A percentile compares a stretch with the other conserved stretches of the same genome.
These are phyloP conservation scores for Apocrypta bakeri DNA, from an alignment of 1,140 invertebrate species.

Conservation along the genomic window DNA sequence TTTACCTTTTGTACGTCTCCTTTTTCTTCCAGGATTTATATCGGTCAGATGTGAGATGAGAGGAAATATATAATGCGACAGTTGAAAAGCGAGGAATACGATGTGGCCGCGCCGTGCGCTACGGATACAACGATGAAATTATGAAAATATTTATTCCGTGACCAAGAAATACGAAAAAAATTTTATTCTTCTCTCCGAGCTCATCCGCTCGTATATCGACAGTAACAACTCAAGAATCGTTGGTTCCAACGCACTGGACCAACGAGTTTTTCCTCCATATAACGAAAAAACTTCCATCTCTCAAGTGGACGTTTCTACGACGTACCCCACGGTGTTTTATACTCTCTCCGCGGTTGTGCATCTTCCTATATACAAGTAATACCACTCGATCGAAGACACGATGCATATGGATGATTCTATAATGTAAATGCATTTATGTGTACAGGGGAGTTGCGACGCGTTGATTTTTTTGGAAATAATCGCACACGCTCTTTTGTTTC, in stretches of 20 bases:
- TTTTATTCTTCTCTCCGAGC: too few species aligned
- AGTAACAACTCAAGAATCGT: too few species aligned
- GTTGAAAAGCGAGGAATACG: not conserved
- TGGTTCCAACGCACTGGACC: too few species aligned
- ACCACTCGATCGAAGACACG: not conserved
- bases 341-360: not conserved
- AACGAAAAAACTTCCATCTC: not conserved
- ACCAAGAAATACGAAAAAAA: too few species aligned
- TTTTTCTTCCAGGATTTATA: slow-evolving; percentile 29
- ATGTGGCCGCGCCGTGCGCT: too few species aligned
- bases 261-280: not conserved
- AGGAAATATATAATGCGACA: not conserved
- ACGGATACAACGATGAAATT: too few species aligned
- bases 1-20: not conserved
- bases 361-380: not conserved
- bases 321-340: not conserved
- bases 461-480: not conserved
- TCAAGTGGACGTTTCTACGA: too few species aligned
- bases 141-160: too few species aligned
- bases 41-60: slow-evolving; percentile 4
- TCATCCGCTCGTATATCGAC: too few species aligned
- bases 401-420: too few species aligned
- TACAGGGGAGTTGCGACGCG: not conserved
- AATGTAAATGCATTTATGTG: too few species aligned
- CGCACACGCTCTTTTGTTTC: not conserved